Evolutionary conservation across 2,797 vertebrate genomes (phyloP).

Genomic region (Lacerta viridis): DNA sequence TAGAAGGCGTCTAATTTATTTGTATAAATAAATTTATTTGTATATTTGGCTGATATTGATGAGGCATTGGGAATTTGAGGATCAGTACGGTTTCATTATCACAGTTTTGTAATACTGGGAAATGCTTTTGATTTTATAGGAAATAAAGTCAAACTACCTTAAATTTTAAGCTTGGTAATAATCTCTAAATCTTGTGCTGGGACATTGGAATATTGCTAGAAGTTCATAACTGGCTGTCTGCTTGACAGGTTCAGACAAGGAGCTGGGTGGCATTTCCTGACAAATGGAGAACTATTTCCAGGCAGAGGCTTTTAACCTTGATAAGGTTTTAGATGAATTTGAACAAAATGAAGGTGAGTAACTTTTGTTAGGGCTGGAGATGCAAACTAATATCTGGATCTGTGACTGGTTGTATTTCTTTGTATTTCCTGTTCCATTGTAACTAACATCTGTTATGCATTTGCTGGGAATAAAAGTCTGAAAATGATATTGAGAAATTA

Average conservation of each 20-base stretch:
- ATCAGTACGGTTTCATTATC: constrained; percentile 40
- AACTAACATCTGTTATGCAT: constrained; percentile 7
- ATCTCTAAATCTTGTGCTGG: constrained; percentile 24
- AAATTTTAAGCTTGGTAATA: constrained; percentile 44
- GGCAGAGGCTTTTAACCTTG: constrained; percentile 99
- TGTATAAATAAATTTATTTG: constrained; percentile 36
- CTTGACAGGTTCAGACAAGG: constrained; percentile 78
- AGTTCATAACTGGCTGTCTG: constrained; percentile 63
- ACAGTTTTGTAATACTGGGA: constrained; percentile 44
- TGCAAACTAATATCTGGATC: constrained; percentile 37
- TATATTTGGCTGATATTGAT: constrained; percentile 33
- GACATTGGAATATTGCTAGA: constrained; percentile 24
- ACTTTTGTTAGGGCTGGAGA: constrained; percentile 52
- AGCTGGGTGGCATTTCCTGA: constrained; percentile 88
- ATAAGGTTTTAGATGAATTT: constrained; percentile 99
- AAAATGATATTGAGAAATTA: not conserved
- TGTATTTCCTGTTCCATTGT: constrained; percentile 31
- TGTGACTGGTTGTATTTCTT: not conserved
- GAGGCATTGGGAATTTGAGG: constrained; percentile 10
- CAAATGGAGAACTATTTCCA: constrained; percentile 99
- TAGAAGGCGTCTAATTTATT: constrained; percentile 24
- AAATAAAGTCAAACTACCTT: constrained; percentile 5
- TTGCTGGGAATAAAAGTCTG: not conserved
- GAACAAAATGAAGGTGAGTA: constrained; percentile 98
- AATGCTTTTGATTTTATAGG: constrained; percentile 30